These are phyloP conservation scores for Oncorhynchus mykiss DNA, from an alignment of 2,113 vertebrate genomes.

Conservation along the genomic window DNA sequence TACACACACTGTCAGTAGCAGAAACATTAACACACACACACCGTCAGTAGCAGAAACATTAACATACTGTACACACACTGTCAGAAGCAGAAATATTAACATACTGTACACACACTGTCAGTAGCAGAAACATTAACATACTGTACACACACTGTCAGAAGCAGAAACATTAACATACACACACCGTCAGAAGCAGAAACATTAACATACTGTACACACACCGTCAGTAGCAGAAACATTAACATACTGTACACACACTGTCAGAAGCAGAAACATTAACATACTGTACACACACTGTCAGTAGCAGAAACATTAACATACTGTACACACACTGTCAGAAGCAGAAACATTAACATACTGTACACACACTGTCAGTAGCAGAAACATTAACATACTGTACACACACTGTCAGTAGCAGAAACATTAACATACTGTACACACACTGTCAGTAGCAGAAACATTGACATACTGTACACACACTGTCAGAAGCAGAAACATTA, in stretches of 20 bases:
- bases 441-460: not conserved
- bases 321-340: not conserved
- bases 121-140: not conserved
- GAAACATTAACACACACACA: not conserved
- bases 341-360: not conserved
- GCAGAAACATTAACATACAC: not conserved
- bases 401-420: not conserved
- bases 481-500: not conserved
- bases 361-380: not conserved
- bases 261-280: not conserved
- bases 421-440: not conserved
- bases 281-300: not conserved
- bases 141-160: not conserved
- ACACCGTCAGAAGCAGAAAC: not conserved
- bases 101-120: not conserved
- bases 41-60: not conserved
- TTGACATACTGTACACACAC: not conserved
- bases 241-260: not conserved
- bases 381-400: slow-evolving; percentile 16
- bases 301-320: not conserved
- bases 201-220: not conserved
- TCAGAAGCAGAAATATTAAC: not conserved
- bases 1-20: not conserved
- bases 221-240: not conserved
- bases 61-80: not conserved